phyloP scores from a whole-genome alignment of 2,113 vertebrate species.

The Seriola dumerili region DNA sequence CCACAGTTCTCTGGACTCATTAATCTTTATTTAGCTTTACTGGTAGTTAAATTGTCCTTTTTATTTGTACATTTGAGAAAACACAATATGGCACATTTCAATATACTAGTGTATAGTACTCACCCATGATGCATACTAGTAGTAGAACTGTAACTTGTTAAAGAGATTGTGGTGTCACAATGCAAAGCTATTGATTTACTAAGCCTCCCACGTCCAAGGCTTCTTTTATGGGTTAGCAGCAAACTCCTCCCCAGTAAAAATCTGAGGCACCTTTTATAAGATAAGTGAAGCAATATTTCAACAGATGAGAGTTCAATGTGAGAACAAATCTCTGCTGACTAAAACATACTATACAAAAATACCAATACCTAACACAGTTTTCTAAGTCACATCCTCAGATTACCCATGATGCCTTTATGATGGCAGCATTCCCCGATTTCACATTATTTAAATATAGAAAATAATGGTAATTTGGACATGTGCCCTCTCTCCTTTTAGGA shows the following conservation, averaged over 20 bases:
- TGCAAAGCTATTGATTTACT: slow-evolving; percentile 7
- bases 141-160: neutral
- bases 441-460: slow-evolving; percentile 18
- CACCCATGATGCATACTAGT: neutral
- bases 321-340: neutral
- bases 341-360: neutral
- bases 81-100: neutral
- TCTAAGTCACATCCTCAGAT: too few species aligned
- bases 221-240: slow-evolving; percentile 5
- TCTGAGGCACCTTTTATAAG: neutral
- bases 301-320: neutral
- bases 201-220: neutral
- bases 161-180: neutral
- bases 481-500: neutral
- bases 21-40: neutral
- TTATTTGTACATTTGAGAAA: neutral
- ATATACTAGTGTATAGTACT: neutral
- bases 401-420: neutral
- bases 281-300: neutral
- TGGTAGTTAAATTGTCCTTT: neutral
- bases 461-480: neutral
- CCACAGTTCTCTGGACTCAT: neutral
- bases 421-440: neutral
- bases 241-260: slow-evolving; percentile 30
- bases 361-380: neutral